Conservation (phyloP, 2,888 invertebrate species). For the Ypsolopha sequella region DNA sequence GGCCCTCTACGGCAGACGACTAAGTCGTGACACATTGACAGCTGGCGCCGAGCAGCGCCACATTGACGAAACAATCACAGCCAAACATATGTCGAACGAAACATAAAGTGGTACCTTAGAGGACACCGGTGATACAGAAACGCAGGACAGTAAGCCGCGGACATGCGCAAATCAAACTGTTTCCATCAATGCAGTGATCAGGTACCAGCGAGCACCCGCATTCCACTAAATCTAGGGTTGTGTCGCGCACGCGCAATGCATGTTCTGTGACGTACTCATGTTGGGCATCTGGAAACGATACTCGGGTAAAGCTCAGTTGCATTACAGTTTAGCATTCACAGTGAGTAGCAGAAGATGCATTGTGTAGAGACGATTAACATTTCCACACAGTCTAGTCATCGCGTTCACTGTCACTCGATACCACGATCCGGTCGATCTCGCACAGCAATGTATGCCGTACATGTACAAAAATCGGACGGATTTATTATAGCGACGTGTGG, state of each 20-base stretch:
- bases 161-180: conserved; percentile 67
- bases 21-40: conserved; percentile 40
- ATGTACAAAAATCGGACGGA: background rate
- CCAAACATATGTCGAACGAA: conserved; percentile 33
- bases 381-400: conserved; percentile 28
- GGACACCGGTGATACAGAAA: conserved; percentile 51
- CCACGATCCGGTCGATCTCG: background rate
- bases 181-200: conserved; percentile 69
- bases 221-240: conserved; percentile 63
- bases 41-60: conserved; percentile 47
- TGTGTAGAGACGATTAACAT: conserved; percentile 29
- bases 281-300: conserved; percentile 27
- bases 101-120: conserved; percentile 55
- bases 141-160: conserved; percentile 60
- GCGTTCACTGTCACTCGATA: conserved; percentile 14
- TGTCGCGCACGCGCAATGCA: conserved; percentile 58
- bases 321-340: no score
- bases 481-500: background rate
- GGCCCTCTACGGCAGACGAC: conserved; percentile 28
- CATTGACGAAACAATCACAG: conserved; percentile 55
- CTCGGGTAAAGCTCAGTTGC: no score
- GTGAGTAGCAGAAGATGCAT: conserved; percentile 50
- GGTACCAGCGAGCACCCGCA: conserved; percentile 36
- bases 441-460: no score
- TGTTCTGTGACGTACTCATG: conserved; percentile 36